Conservation (phyloP, 2,888 invertebrate genomes). For the Tinea pellionella region DNA sequence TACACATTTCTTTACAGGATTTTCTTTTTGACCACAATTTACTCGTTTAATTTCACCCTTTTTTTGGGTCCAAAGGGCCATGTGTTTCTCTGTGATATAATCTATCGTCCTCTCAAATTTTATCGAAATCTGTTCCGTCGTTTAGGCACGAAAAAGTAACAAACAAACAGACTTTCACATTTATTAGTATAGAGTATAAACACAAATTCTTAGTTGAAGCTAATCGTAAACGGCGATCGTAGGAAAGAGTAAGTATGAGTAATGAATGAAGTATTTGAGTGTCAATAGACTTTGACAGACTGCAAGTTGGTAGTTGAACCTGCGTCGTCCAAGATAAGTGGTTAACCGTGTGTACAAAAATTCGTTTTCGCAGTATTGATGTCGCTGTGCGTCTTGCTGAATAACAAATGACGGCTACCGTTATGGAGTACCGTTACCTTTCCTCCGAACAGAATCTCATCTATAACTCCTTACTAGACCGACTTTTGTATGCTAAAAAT, state of each 20-base stretch:
- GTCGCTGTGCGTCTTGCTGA: slow-evolving; percentile 40
- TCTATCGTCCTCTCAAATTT: no score
- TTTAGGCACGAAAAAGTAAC: no score
- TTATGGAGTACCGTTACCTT: slow-evolving; percentile 52
- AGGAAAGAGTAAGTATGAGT: neutral
- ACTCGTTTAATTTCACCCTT: no score
- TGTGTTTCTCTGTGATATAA: no score
- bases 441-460: slow-evolving; percentile 36
- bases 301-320: slow-evolving; percentile 8
- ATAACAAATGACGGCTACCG: slow-evolving; percentile 56
- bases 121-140: no score
- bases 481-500: neutral
- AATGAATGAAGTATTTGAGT: neutral
- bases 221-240: no score
- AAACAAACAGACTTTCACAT: no score
- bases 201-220: no score
- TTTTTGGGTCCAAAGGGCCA: no score
- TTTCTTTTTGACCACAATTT: no score
- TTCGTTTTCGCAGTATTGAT: slow-evolving; percentile 32
- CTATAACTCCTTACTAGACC: slow-evolving; percentile 13
- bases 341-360: neutral
- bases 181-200: no score
- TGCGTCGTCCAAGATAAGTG: neutral
- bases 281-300: neutral
- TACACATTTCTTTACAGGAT: no score